These are phyloP conservation scores for Lamellibrachia luymesi DNA, from an alignment of 1,140 invertebrate genomes.

Conservation along the genomic window DNA sequence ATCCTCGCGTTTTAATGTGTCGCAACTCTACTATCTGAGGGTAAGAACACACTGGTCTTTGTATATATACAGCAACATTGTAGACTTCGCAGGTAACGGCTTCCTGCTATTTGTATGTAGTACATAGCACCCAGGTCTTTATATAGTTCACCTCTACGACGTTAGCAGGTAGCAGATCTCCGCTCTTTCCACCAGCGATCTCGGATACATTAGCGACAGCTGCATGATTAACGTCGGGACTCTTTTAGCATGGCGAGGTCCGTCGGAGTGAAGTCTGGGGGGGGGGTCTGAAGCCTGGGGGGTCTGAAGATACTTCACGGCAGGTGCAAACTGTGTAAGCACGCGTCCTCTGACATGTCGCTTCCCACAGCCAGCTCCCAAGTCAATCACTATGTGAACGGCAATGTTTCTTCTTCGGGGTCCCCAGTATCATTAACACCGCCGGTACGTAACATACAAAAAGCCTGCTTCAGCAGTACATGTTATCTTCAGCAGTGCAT, in stretches of 20 bases:
- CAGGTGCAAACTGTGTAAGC: background rate
- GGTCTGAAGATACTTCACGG: background rate
- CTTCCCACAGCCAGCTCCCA: background rate
- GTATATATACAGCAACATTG: background rate
- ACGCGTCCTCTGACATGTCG: background rate
- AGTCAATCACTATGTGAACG: background rate
- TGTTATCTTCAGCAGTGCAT: background rate
- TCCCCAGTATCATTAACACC: background rate
- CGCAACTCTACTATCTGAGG: no score
- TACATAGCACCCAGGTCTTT: background rate
- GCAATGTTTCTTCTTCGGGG: background rate
- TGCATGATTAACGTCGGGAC: slow-evolving; percentile 3
- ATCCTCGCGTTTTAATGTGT: background rate
- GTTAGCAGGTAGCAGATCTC: background rate
- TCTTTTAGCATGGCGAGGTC: background rate
- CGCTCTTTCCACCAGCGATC: background rate
- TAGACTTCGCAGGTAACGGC: background rate
- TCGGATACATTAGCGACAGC: background rate
- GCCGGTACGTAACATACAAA: background rate
- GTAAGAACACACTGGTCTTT: background rate
- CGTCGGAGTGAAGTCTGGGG: background rate
- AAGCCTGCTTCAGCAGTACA: background rate
- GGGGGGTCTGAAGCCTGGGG: background rate
- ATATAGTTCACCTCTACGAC: background rate
- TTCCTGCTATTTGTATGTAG: background rate